These are phyloP conservation scores for Podotricha telesiphe DNA, from an alignment of 2,888 invertebrate species.

Conservation along the genomic window DNA sequence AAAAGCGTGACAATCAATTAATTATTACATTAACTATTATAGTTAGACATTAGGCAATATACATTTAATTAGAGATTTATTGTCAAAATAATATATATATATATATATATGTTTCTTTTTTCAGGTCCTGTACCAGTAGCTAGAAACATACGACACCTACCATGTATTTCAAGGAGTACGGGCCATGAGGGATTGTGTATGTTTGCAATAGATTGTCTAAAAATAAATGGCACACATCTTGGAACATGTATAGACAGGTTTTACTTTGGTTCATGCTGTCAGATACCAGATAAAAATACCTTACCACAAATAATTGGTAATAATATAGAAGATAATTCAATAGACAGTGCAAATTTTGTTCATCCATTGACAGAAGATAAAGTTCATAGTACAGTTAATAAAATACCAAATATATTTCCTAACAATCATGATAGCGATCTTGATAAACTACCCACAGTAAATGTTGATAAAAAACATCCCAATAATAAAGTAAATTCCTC, in stretches of 20 bases:
- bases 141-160: constrained; percentile 94
- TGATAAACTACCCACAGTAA: constrained; percentile 40
- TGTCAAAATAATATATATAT: neutral
- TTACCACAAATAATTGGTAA: constrained; percentile 84
- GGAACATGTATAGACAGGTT: constrained; percentile 97
- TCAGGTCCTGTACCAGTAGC: constrained; percentile 88
- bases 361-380: constrained; percentile 74
- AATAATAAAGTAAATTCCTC: constrained; percentile 52
- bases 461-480: constrained; percentile 51
- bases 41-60: no score
- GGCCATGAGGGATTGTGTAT: constrained; percentile 94
- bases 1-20: no score
- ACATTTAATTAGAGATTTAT: neutral
- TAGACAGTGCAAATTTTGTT: constrained; percentile 78
- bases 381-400: constrained; percentile 52
- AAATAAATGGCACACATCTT: constrained; percentile 94
- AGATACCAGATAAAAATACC: constrained; percentile 84
- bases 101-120: constrained; percentile 59
- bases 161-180: constrained; percentile 92
- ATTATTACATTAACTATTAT: no score
- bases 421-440: constrained; percentile 37
- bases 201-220: constrained; percentile 96
- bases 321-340: constrained; percentile 85
- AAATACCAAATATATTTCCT: constrained; percentile 51
- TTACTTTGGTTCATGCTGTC: constrained; percentile 96